Base-by-base conservation (phyloP, 1,140 invertebrate genomes). In the Philopotamus ludificatus region DNA sequence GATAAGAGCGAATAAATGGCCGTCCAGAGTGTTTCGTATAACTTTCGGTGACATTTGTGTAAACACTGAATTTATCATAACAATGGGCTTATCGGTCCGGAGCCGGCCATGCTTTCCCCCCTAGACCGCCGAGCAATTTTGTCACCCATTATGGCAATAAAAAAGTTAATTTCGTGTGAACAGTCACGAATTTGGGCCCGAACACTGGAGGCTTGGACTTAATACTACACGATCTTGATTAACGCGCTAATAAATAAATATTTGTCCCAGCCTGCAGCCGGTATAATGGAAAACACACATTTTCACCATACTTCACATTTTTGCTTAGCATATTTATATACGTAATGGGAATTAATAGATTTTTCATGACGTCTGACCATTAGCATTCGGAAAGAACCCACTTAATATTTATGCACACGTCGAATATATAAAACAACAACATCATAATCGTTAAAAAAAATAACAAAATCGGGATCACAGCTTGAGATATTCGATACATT, bases 51-150 rank as follows among this genome's bases (percentile, higher is more conserved):
- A 65, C 63, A 65, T 65, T 65, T 65, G 51, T 65, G 63, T 65
- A 65, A 65, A 65, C 63, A 65, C 63, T 65, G 26, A 65, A 65
- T 65, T 65, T 65, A 65, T 65, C 63, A 65, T 65, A 65, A 65
- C 63, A 57, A 55, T 58, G 23, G 51, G 53, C 58, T 65, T 57
- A 57, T 54, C 45, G 45, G n/a, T 20, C 23, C 25, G 12, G 45
- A 51, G 20, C 59, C 41, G 61, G 23, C 28, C 61, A 62, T 47
- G 61, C 61, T 63, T 55, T n/a, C n/a, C n/a, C 49, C 61, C 45
- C 50, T 45, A 45, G 21, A 23, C 39, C 61, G 25, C 61, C 49
- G 51, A 15, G 61, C 50, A 49, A 63, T 54, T 63, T 53, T 53
- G 61, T 53, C 50, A 54, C 61, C 61, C 61, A 54, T 53, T 53